Evolutionary conservation across 2,888 invertebrate genomes (phyloP), one percentile per base, ranked within the genome.

Genomic region (Nycteola revayana): DNA sequence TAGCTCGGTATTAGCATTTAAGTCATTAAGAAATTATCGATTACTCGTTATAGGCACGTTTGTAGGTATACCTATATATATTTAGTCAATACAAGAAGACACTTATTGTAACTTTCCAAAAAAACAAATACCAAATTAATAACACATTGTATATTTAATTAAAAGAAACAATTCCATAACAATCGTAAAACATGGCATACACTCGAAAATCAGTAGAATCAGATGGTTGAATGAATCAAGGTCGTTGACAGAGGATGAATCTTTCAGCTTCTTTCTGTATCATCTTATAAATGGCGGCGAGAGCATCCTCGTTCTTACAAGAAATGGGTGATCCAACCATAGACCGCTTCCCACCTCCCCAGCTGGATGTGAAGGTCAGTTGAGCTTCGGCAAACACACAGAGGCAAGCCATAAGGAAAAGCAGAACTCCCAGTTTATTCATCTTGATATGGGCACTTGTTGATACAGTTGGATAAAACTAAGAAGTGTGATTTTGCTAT

Each of bases 321-420:
- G 69, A 62, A 33, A 75, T 40, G 0, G 74, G 39, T 0, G 37
- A 66, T 6, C 66, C 49, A 6, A 65, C 36, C 5, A 59, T 62
- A 1, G 61, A 62, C 24, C 90, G 75, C 44, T 86, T 86, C 7
- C 23, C 85, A 21, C 21, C 68, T 0, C 78, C 90, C 91, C 91
- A 91, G 31, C 83, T 85, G 0, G 91, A 89, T 0, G 90, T 90
- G 60, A 91, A 91, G 4, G 91, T 91, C 21, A 91, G 62, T 53
- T 91, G 91, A 0, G 85, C 90, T 3, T 80, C 69, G 7, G 66
- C 57, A 11, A 62, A 44, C 7, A 77, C 25, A 36, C 68, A 71
- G 21, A 76, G 21, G 53, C 71, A 78, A 1, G 75, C 76, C 22
- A 76, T 44, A 22, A 83, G 26, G 27, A 78, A 40, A 10, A 78